These are phyloP conservation scores for Micrastur ruficollis DNA, from an alignment of 2,797 vertebrate species.

Conservation along the genomic window DNA sequence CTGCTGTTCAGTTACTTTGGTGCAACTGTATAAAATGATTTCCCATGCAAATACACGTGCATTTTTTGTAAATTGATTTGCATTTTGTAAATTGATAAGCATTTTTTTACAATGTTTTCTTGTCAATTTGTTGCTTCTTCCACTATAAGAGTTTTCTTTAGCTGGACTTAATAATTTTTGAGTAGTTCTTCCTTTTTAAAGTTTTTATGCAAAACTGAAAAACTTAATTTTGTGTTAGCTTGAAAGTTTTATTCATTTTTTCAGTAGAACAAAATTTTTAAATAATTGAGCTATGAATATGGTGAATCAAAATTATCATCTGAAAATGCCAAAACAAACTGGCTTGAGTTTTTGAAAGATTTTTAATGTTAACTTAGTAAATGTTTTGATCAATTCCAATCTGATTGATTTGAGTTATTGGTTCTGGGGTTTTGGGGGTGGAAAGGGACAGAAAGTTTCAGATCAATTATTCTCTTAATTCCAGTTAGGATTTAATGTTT, in stretches of 20 bases:
- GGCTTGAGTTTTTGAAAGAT: background rate
- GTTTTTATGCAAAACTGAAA: background rate
- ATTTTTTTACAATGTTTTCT: background rate
- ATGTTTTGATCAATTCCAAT: background rate
- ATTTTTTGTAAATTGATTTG: too few species aligned
- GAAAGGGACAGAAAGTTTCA: background rate
- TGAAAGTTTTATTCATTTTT: background rate
- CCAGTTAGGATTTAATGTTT: background rate
- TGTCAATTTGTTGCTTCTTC: background rate
- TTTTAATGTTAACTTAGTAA: background rate
- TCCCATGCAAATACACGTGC: fast-evolving
- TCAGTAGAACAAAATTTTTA: background rate
- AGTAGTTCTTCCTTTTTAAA: background rate
- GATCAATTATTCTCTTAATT: background rate
- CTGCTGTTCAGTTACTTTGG: fast-evolving
- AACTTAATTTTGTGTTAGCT: background rate
- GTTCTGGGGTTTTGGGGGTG: background rate
- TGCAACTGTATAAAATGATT: background rate
- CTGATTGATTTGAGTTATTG: background rate
- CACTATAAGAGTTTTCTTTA: background rate
- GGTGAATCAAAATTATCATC: background rate
- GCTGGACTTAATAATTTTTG: background rate
- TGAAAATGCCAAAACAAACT: background rate
- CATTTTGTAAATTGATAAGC: too few species aligned
- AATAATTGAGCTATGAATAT: background rate